Conservation (phyloP, 1,140 invertebrate genomes). For the Bilobella aurantiaca region DNA sequence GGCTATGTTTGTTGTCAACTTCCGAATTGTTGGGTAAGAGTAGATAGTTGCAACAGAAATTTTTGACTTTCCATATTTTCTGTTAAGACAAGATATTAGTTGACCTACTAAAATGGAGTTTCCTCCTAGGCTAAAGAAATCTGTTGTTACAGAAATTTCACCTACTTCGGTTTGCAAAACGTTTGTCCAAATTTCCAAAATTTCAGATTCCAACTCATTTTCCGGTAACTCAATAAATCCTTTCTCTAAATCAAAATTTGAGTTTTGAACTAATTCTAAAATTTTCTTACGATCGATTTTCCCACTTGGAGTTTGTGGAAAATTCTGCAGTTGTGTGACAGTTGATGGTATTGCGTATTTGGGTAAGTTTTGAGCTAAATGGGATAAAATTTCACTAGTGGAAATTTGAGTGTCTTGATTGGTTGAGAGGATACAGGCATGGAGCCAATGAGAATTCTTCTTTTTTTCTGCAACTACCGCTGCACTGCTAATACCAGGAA, state of each 20-base stretch:
- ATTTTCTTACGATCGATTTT: slow-evolving; percentile 1
- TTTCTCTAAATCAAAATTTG: not conserved
- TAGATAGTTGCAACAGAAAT: too few relatives aligned
- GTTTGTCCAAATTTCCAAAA: not conserved
- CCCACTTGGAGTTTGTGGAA: slow-evolving; percentile 4
- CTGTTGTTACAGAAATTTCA: not conserved
- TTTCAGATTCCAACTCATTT: not conserved
- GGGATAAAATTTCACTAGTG: not conserved
- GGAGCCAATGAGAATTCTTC: not conserved
- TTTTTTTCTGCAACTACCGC: not conserved
- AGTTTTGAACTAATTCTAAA: not conserved
- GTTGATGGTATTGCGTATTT: not conserved
- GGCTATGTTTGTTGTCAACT: too few relatives aligned
- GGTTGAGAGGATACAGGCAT: not conserved
- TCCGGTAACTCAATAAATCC: not conserved
- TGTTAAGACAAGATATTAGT: not conserved
- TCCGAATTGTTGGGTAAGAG: too few relatives aligned
- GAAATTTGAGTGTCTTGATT: not conserved
- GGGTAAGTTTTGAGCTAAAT: not conserved
- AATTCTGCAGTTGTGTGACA: not conserved
- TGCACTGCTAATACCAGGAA: not conserved
- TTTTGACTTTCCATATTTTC: too few relatives aligned
- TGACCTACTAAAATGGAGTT: slow-evolving; percentile 5
- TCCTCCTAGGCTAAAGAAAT: slow-evolving; percentile 5
- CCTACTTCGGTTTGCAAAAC: not conserved